A percentile compares a stretch with the other conserved stretches of the same genome.
Conservation (phyloP, 2,113 vertebrate genomes). For the Isichthys henryi region DNA sequence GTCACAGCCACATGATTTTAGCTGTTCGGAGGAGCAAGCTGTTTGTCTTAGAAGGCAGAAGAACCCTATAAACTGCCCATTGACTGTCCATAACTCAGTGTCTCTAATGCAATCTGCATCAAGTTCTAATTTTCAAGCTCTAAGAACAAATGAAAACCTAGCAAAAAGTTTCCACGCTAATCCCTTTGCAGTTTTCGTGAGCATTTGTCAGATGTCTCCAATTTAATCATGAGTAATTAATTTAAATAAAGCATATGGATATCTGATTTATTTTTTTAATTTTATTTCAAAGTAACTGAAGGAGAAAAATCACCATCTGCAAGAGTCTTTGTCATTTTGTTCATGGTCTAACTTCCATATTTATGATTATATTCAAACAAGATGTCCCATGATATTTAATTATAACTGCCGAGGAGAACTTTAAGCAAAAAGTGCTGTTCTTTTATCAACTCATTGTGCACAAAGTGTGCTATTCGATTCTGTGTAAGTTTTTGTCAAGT, state of each 20-base stretch:
- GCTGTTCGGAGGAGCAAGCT: not conserved
- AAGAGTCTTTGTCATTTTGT: not conserved
- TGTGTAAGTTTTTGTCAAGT: not conserved
- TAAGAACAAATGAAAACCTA: not conserved
- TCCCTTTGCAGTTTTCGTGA: not conserved
- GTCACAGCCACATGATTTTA: not conserved
- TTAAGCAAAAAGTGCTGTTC: not conserved
- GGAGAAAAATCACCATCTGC: not conserved
- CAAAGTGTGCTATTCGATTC: not conserved
- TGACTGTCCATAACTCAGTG: not conserved
- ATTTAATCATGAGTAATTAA: not conserved
- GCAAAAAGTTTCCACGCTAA: not conserved
- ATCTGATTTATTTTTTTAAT: not conserved
- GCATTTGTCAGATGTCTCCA: not conserved
- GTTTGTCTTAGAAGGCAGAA: not conserved
- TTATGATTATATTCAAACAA: not conserved
- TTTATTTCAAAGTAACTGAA: conserved; percentile 7
- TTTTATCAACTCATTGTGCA: not conserved
- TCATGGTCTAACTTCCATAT: not conserved
- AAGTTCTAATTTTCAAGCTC: not conserved
- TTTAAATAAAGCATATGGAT: conserved; percentile 12
- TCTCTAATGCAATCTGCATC: not conserved
- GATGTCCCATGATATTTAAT: not conserved
- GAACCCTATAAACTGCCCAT: not conserved
- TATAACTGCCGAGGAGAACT: not conserved